Base-by-base conservation (phyloP, 2,888 invertebrate species). In the Drosophila testacea region DNA sequence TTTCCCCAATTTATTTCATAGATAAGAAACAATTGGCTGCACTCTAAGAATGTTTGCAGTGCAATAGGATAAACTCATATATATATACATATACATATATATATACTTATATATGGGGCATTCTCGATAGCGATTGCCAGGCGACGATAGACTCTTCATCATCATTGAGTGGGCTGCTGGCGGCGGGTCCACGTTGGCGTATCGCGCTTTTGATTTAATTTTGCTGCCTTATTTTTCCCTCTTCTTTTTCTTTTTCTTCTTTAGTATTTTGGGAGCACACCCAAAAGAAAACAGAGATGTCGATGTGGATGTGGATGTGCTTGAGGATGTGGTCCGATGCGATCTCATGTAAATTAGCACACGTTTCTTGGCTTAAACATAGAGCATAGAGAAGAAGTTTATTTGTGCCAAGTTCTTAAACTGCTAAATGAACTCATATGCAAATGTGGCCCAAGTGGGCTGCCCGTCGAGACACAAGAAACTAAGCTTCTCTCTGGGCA, bases 291-390 rank as follows among this genome's bases (percentile, higher is more conserved):
- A 88, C 71, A 88, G 63, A 83, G 88, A 83, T 85, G 86, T 85
- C 86, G 88, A 88, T 88, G 82, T 69, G 70, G 69, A 50, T 56
- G 61, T 52, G 54, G 6, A 44, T 57, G 41, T 60, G 52, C 42
- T 66, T 39, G 73, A 77, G 77, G 79, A 76, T 79, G 75, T 73
- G 65, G 64, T 47, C 42, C 75, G 89, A 85, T 85, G 85, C 83
- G 80, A 86, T 86, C 83, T 83, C 86, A 86, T 86, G 86, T 86
- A 86, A 86, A 86, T 86, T 89, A 86, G 89, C 86, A 85, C 86
- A 86, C 89, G 86, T 86, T 86, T 89, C 79, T 67, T 75, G 75
- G 81, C 82, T 76, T 72, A 79, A 83, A 79, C 79, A 66, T 47
- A 74, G 10, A 6, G 10, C 62, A 55, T 62, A 48, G 41, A 54